Evolutionary conservation across 2,888 invertebrate species (phyloP), one percentile per base, ranked within the genome.

Genomic region (Timema podura): DNA sequence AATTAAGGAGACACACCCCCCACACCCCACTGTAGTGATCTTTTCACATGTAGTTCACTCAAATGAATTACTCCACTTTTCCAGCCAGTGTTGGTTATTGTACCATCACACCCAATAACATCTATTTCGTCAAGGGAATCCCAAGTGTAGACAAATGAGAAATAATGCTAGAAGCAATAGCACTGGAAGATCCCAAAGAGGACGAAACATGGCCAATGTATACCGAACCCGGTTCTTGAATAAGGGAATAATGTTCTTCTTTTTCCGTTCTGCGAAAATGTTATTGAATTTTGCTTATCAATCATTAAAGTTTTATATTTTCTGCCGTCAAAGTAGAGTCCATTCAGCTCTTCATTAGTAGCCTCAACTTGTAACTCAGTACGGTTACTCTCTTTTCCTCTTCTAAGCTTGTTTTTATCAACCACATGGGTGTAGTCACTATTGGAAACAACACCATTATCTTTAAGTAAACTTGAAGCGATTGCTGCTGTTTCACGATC

Each of bases 51-150:
- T 46, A 30, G 49, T 68, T 74, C 72, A 44, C 72, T 64, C 49
- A 44, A 45, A 51, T 70, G 59, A 64, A 72, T 70, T 45, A 74
- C 57, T 57, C 69, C 71, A 59, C 48, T 69, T 65, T 69, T 72
- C 61, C 61, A 69, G 45, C 72, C 70, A 51, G 72, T 70, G 65
- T 73, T 70, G 48, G 70, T 68, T 67, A 54, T 61, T 11, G 70
- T 73, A n/a, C 72, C 73, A 72, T 73, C 72, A 70, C 71, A 73
- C 46, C 72, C 72, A 30, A 69, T 73, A 6, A 68, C 68, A 61
- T 65, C 61, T n/a, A 72, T 64, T 16, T 69, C 54, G 54, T 72
- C 48, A 59, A 71, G 67, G 54, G 64, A 70, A 68, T 64, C 59
- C 45, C 51, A 49, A 13, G 15, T 67, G 30, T 30, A 2, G 30